Conservation (phyloP, 2,888 invertebrate species). For the Sisyra nigra region DNA sequence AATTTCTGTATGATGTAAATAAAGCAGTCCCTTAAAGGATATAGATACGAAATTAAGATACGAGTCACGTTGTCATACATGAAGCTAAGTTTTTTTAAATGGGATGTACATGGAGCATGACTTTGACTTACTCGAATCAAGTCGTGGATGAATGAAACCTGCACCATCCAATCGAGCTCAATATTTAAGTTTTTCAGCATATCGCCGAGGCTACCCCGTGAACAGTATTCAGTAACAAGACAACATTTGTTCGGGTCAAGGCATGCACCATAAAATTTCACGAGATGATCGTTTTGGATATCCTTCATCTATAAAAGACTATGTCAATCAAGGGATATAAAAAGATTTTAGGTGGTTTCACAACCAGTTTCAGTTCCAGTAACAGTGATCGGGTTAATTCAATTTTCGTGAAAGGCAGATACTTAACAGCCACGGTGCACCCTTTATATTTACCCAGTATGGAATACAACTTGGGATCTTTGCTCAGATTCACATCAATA, state of each 20-base stretch:
- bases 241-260: slow-evolving; percentile 70
- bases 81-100: too few relatives aligned
- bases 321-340: too few relatives aligned
- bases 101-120: too few relatives aligned
- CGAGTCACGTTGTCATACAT: too few relatives aligned
- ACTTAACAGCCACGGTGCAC: slow-evolving; percentile 74
- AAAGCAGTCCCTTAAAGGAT: slow-evolving; percentile 76
- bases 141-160: slow-evolving; percentile 87
- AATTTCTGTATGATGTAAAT: slow-evolving; percentile 79
- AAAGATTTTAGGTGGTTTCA: too few relatives aligned
- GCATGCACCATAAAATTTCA: slow-evolving; percentile 81
- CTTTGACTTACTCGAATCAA: slow-evolving; percentile 43
- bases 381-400: slow-evolving; percentile 74
- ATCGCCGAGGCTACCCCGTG: slow-evolving; percentile 83
- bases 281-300: slow-evolving; percentile 74
- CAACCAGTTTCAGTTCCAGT: slow-evolving; percentile 77
- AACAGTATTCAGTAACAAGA: slow-evolving; percentile 90
- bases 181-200: slow-evolving; percentile 84
- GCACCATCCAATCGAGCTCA: slow-evolving; percentile 84
- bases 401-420: slow-evolving; percentile 55
- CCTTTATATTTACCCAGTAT: slow-evolving; percentile 85
- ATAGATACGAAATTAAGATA: too few relatives aligned
- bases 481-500: slow-evolving; percentile 61
- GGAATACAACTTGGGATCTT: slow-evolving; percentile 72
- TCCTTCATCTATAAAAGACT: slow-evolving; percentile 75